Evolutionary conservation across 2,888 invertebrate species (phyloP).

Genomic region (Trisateles emortualis): DNA sequence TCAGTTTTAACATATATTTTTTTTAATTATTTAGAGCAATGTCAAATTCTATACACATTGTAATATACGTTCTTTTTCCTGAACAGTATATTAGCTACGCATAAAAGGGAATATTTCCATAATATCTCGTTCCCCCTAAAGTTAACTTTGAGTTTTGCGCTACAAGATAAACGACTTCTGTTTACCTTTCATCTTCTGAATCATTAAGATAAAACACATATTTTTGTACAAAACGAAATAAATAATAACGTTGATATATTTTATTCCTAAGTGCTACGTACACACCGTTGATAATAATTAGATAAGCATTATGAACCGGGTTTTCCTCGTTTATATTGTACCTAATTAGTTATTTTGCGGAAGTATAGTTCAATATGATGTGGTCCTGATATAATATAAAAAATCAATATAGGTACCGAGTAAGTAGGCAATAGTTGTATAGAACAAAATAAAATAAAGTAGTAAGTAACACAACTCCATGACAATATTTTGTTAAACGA

Average conservation of each 20-base stretch:
- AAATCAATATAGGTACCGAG: too few relatives aligned
- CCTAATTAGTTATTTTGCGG: too few relatives aligned
- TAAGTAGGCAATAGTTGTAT: neutral
- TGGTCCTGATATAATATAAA: too few relatives aligned
- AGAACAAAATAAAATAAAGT: slow-evolving; percentile 13
- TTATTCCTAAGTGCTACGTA: too few relatives aligned
- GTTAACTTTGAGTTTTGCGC: slow-evolving; percentile 14
- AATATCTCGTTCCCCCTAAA: slow-evolving; percentile 26
- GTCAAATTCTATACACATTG: neutral
- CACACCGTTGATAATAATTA: too few relatives aligned
- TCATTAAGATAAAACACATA: neutral
- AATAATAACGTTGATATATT: too few relatives aligned
- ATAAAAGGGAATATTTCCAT: slow-evolving; percentile 35
- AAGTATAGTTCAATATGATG: too few relatives aligned
- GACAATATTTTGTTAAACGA: slow-evolving; percentile 28
- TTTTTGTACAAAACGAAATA: too few relatives aligned
- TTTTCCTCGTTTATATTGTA: too few relatives aligned
- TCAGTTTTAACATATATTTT: too few relatives aligned
- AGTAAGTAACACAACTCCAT: slow-evolving; percentile 7
- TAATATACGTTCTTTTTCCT: slow-evolving; percentile 13
- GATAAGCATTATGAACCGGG: too few relatives aligned
- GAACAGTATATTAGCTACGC: slow-evolving; percentile 25
- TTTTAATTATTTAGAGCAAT: too few relatives aligned
- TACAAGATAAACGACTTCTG: slow-evolving; percentile 22
- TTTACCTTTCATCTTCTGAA: slow-evolving; percentile 21